Conservation (phyloP, 2,797 vertebrate genomes). For the Limnodromus scolopaceus region DNA sequence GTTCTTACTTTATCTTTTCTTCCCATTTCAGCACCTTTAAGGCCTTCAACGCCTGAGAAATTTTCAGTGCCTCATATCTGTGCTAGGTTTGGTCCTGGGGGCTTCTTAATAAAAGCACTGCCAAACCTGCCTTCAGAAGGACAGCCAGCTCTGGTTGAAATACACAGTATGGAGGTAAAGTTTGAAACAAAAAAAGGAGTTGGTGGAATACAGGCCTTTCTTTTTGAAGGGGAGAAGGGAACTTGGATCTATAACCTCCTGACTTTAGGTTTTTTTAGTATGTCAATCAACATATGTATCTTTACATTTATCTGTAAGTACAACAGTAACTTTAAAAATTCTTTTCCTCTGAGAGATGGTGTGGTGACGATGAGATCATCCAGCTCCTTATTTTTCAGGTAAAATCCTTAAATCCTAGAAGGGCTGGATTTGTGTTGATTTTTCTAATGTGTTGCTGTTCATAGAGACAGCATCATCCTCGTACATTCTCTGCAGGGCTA, state of each 20-base stretch:
- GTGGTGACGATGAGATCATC: background rate
- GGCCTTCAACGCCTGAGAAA: conserved; percentile 93
- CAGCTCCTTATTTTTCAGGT: background rate
- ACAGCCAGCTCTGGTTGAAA: conserved; percentile 95
- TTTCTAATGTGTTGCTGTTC: background rate
- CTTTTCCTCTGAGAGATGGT: background rate
- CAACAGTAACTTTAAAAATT: background rate
- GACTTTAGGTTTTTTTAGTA: background rate
- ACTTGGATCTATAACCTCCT: background rate
- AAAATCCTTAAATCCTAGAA: background rate
- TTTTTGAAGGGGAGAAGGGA: background rate
- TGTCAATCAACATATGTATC: fast-evolving
- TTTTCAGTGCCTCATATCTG: conserved; percentile 92
- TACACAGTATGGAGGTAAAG: conserved; percentile 94
- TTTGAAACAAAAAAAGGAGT: background rate
- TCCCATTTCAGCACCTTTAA: conserved; percentile 81
- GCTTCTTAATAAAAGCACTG: conserved; percentile 90
- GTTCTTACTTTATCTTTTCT: background rate
- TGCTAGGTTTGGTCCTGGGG: conserved; percentile 92
- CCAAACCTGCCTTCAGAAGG: conserved; percentile 95
- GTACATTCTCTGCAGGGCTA: background rate
- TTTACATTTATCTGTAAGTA: background rate
- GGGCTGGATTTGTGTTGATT: background rate
- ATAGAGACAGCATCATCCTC: background rate
- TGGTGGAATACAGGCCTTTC: background rate